Evolutionary conservation across 2,113 vertebrate genomes (phyloP).

Genomic region (Pangasianodon gigas): DNA sequence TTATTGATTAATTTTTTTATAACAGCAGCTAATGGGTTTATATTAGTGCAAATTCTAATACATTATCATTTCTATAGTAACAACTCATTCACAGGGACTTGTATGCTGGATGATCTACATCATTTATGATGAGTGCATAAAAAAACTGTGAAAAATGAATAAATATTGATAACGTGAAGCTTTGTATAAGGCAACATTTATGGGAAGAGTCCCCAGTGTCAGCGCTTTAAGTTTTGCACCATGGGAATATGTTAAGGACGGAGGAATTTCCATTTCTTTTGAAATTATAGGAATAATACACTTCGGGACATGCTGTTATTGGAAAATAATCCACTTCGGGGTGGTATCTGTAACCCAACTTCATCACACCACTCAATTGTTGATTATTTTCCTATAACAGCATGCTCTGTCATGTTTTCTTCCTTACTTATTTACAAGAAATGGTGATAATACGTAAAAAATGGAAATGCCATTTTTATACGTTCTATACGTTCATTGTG

Average conservation of each 20-base stretch:
- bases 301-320: background rate
- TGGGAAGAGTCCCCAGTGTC: background rate
- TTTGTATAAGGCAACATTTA: background rate
- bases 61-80: background rate
- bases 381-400: background rate
- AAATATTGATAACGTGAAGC: background rate
- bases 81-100: background rate
- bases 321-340: background rate
- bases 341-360: background rate
- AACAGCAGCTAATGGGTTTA: too few species aligned
- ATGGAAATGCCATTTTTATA: background rate
- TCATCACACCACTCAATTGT: background rate
- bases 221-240: background rate
- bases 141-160: background rate
- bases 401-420: background rate
- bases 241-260: background rate
- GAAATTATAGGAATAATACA: background rate
- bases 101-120: background rate
- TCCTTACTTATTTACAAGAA: background rate
- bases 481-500: background rate
- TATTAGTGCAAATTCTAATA: too few species aligned
- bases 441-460: background rate
- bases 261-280: background rate
- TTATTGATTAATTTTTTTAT: too few species aligned
- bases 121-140: background rate